Evolutionary conservation across 2,888 invertebrate genomes (phyloP).

Genomic region (Octodonta nipae): DNA sequence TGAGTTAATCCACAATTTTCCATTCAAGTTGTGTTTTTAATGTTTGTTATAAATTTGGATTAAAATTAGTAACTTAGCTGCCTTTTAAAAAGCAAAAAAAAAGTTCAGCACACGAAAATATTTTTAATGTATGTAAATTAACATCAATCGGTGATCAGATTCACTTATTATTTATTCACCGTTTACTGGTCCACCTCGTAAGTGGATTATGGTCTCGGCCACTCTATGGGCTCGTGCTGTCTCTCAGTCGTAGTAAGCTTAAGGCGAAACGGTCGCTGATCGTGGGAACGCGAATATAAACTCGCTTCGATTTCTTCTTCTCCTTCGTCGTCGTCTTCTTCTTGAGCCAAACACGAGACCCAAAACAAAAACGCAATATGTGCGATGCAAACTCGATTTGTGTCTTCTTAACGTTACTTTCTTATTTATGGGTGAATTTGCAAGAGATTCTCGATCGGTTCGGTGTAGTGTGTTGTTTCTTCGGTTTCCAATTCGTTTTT

Average conservation of each 20-base stretch:
- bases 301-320: conserved; percentile 18
- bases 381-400: conserved; percentile 9
- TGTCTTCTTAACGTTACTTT: conserved; percentile 6
- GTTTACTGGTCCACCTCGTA: background rate
- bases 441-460: background rate
- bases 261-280: conserved; percentile 24
- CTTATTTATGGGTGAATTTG: conserved; percentile 5
- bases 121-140: too few species aligned
- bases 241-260: conserved; percentile 15
- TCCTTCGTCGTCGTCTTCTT: conserved; percentile 2
- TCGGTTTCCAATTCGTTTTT: too few species aligned
- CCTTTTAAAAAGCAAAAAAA: background rate
- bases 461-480: too few species aligned
- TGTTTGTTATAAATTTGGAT: background rate
- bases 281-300: conserved; percentile 27
- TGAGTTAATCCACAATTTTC: too few species aligned
- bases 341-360: conserved; percentile 9
- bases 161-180: background rate
- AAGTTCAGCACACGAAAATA: background rate
- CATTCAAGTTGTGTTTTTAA: too few species aligned
- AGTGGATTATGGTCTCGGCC: conserved; percentile 7
- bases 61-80: background rate
- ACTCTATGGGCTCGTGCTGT: conserved; percentile 20
- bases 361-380: conserved; percentile 17
- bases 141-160: too few species aligned